Base-by-base conservation (phyloP, 37 sponge, comb jelly and placozoan genomes). In the Amphimedon queenslandica region DNA sequence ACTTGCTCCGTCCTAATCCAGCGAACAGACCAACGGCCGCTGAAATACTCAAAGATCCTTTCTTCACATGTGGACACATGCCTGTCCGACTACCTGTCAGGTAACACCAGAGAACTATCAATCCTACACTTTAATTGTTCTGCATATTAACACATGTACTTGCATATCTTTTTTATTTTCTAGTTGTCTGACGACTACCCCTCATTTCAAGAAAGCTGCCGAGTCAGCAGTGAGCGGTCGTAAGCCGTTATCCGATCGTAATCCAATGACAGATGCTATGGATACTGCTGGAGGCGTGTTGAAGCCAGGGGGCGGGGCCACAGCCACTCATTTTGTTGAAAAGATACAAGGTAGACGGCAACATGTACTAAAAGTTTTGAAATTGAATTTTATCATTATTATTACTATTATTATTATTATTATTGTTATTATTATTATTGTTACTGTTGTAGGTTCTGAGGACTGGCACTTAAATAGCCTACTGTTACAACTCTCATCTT, bases 391-490 rank as follows among this genome's bases (percentile, higher is more conserved):
- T n/a, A n/a, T n/a, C n/a, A n/a, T n/a, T n/a, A n/a, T n/a, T n/a
- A n/a, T n/a, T n/a, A n/a, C n/a, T n/a, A n/a, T n/a, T 13, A 13
- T 47, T 47, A 47, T 13, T 18, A 47, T 47, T 47, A 47, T 47
- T 47, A 47, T 47, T 18, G 53, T 47, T 18, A 18, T 47, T 8
- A 18, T 47, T 47, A 11, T 60, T 6, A 6, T 6, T 60, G 5
- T 25, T n/a, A 25, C 72, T 11, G 18, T 72, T 37, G 32, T 65
- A 77, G 84, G 74, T 63, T 66, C 93, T 30, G 34, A 39, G 18
- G 93, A 92, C 76, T 87, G 81, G 85, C 88, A 88, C 47, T 57
- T 92, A 35, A 67, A 80, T 70, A 64, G 70, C n/a, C 85, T 92
- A 2, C 63, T 82, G 34, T 36, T 55, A 21, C 93, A 92, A 66